A percentile compares a stretch with the other conserved stretches of the same genome.
Evolutionary conservation across 2,113 vertebrate genomes (phyloP).

Genomic region (Cercopithecus mona): DNA sequence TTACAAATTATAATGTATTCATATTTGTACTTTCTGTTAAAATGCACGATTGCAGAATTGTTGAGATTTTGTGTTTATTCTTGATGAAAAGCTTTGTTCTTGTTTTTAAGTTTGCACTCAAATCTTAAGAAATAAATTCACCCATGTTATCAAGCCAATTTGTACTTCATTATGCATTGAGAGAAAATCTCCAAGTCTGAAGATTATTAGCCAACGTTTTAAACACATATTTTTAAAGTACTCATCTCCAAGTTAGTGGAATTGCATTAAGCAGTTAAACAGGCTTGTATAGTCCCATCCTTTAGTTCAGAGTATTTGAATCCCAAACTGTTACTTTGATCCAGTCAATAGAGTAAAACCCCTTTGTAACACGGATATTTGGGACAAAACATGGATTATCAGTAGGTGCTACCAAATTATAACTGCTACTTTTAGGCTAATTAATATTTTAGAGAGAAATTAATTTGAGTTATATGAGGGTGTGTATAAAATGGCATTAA

Average conservation of each 20-base stretch:
- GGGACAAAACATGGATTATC: background rate
- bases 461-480: background rate
- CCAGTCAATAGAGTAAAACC: background rate
- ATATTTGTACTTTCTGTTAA: constrained; percentile 71
- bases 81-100: constrained; percentile 65
- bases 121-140: constrained; percentile 76
- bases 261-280: constrained; percentile 18
- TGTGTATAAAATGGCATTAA: background rate
- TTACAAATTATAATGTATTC: constrained; percentile 61
- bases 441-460: constrained; percentile 27
- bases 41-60: constrained; percentile 65
- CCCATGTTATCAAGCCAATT: constrained; percentile 60
- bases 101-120: constrained; percentile 75
- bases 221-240: background rate
- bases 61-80: constrained; percentile 66
- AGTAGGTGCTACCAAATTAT: background rate
- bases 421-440: background rate
- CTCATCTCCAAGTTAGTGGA: background rate
- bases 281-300: background rate
- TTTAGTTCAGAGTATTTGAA: background rate
- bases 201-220: constrained; percentile 10
- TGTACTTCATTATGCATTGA: constrained; percentile 29
- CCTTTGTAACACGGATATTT: background rate
- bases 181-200: constrained; percentile 2
- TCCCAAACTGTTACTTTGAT: background rate